phyloP scores from a whole-genome alignment of 2,797 vertebrate genomes.

The Remorina albescens region DNA sequence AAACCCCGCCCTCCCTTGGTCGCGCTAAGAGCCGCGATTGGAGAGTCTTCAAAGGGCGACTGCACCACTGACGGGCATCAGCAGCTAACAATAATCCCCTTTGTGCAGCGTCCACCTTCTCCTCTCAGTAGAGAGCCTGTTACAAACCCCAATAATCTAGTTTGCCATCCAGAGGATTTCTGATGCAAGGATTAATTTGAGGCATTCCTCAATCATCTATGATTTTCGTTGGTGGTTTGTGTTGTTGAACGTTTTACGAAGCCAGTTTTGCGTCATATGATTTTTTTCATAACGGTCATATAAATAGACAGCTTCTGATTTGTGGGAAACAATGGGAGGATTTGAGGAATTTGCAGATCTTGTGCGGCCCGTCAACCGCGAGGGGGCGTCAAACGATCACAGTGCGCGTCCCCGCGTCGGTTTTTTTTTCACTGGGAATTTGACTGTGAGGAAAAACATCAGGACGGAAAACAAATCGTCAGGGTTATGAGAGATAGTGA shows the following conservation, averaged over 20 bases:
- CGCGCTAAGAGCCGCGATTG: slow-evolving; percentile 77
- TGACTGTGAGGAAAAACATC: neutral
- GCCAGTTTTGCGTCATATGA: slow-evolving; percentile 34
- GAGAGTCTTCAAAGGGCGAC: slow-evolving; percentile 70
- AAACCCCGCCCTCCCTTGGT: slow-evolving; percentile 75
- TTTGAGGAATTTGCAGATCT: slow-evolving; percentile 4
- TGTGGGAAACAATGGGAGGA: slow-evolving; percentile 60
- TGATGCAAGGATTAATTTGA: neutral
- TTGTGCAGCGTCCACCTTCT: slow-evolving; percentile 76
- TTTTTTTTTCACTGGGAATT: neutral
- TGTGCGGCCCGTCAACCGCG: slow-evolving; percentile 25
- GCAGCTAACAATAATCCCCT: slow-evolving; percentile 79
- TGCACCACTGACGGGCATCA: slow-evolving; percentile 74
- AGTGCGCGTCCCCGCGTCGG: neutral
- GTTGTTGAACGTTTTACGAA: slow-evolving; percentile 15
- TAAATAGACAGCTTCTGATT: slow-evolving; percentile 39
- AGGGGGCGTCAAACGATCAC: slow-evolving; percentile 65
- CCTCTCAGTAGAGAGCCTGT: slow-evolving; percentile 30
- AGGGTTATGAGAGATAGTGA: too few relatives aligned
- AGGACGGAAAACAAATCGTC: neutral
- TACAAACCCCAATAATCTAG: slow-evolving; percentile 18
- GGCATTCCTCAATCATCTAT: neutral
- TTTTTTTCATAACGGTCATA: slow-evolving; percentile 27
- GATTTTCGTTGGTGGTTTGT: neutral
- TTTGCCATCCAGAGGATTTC: slow-evolving; percentile 23